Evolutionary conservation across 2,888 invertebrate species (phyloP), one percentile per base, ranked within the genome.

Genomic region (Diadegma fenestrale): DNA sequence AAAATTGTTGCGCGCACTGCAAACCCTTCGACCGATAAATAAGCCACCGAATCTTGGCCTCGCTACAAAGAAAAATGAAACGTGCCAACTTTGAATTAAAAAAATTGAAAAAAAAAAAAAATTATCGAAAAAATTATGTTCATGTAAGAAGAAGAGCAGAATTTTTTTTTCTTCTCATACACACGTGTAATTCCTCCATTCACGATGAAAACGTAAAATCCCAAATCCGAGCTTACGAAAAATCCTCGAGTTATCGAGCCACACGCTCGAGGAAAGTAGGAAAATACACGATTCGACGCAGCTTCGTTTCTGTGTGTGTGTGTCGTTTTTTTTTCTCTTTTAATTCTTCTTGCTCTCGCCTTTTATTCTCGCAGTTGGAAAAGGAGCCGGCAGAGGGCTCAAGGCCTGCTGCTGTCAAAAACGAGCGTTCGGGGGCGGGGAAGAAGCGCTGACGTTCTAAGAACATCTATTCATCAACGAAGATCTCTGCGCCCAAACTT

Each of bases 391-490:
- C 64, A 61, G 71, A 79, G 85, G 71, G 54, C 51, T 71, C 77
- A 73, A 64, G 72, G 82, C 82, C 87, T 85, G 37, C 8, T 37
- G 8, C 37, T 37, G 86, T 87, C 84, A 84, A 84, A 86, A 88
- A 83, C 80, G 86, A 84, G 84, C 86, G 8, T 85, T 82, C 66
- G 86, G 86, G 82, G 86, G 89, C 86, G 89, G 90, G 87, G 77
- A 80, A 84, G 79, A 61, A 71, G 73, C 64, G 77, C 75, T 80
- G 87, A 88, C 89, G 90, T 92, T 92, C 91, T 88, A 89, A 90
- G 90, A 92, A 92, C 88, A 88, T 88, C 91, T 91, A 92, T 93
- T 93, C 92, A 93, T 92, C 91, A 90, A 80, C 85, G 88, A n/a
- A n/a, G n/a, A 80, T 87, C 69, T 30, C 30, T n/a, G 0, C 10